Evolutionary conservation across 2,888 invertebrate genomes (phyloP).

Genomic region (Ganaspis brasiliensis): DNA sequence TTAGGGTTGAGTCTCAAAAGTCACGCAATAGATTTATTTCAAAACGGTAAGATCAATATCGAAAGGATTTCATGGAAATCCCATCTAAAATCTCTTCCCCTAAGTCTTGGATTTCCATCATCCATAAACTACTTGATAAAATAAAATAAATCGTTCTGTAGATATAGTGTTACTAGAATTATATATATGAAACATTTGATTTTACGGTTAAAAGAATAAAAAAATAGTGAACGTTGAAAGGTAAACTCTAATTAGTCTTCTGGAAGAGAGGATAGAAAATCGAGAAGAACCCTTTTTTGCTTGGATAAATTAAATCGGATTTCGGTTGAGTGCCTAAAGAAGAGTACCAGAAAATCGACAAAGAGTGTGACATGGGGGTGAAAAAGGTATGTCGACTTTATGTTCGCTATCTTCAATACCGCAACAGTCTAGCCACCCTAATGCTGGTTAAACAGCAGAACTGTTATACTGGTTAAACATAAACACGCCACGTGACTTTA

Average conservation of each 20-base stretch:
- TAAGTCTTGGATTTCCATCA: background rate
- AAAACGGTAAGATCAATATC: background rate
- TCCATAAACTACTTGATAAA: background rate
- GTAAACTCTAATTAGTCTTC: conserved; percentile 6
- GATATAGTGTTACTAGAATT: background rate
- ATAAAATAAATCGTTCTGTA: background rate
- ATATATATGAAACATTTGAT: background rate
- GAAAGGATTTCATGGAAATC: background rate
- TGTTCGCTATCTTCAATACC: conserved; percentile 43
- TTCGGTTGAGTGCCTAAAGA: conserved; percentile 16
- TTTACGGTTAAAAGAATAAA: background rate
- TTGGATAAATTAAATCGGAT: conserved; percentile 6
- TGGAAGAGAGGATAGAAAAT: background rate
- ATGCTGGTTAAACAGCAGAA: conserved; percentile 47
- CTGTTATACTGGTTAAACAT: conserved; percentile 47
- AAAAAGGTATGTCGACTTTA: conserved; percentile 36
- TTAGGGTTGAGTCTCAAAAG: background rate
- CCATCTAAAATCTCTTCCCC: background rate
- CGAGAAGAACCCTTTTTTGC: background rate
- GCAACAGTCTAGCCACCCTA: conserved; percentile 38
- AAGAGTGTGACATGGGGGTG: conserved; percentile 11
- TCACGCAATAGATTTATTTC: conserved; percentile 14
- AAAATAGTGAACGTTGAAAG: background rate
- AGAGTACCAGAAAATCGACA: conserved; percentile 21
- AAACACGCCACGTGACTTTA: conserved; percentile 41